Conservation (phyloP, 2,888 invertebrate genomes). For the Smittia sp. region DNA sequence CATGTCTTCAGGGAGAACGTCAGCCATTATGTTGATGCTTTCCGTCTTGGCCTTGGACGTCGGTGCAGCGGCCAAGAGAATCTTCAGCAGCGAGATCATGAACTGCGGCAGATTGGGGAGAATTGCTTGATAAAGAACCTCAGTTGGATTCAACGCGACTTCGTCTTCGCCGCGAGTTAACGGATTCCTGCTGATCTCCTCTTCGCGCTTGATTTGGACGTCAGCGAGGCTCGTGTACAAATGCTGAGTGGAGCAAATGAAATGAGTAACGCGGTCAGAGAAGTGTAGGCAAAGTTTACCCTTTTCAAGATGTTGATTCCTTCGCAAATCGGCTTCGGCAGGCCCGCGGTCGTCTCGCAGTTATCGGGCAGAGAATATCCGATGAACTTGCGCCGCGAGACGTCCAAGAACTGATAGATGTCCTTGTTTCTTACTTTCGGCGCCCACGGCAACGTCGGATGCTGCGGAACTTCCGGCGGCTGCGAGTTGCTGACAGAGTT, state of each 20-base stretch:
- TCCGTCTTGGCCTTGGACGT: constrained; percentile 99
- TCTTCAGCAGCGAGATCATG: constrained; percentile 95
- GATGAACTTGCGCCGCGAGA: constrained; percentile 90
- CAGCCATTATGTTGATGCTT: constrained; percentile 96
- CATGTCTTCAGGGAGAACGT: constrained; percentile 96
- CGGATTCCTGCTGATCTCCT: constrained; percentile 87
- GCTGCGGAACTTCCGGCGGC: neutral
- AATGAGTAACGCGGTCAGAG: constrained; percentile 9
- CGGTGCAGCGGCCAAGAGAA: constrained; percentile 94
- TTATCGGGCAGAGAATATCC: constrained; percentile 89
- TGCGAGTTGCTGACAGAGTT: neutral
- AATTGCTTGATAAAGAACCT: constrained; percentile 90
- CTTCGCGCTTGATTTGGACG: constrained; percentile 85
- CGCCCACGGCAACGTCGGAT: constrained; percentile 75
- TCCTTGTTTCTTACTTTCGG: constrained; percentile 95
- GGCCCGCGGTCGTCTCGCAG: constrained; percentile 83
- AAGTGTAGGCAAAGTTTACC: constrained; percentile 53
- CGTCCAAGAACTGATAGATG: constrained; percentile 87
- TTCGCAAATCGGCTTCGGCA: constrained; percentile 96
- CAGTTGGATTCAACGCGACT: constrained; percentile 77
- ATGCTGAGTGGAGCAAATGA: constrained; percentile 69
- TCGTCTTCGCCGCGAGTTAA: constrained; percentile 79
- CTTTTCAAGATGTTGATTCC: constrained; percentile 85
- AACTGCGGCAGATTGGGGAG: constrained; percentile 94
- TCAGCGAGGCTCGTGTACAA: constrained; percentile 93